Base-by-base conservation (phyloP, 2,888 invertebrate genomes). In the Mimumesa dahlbomi region DNA sequence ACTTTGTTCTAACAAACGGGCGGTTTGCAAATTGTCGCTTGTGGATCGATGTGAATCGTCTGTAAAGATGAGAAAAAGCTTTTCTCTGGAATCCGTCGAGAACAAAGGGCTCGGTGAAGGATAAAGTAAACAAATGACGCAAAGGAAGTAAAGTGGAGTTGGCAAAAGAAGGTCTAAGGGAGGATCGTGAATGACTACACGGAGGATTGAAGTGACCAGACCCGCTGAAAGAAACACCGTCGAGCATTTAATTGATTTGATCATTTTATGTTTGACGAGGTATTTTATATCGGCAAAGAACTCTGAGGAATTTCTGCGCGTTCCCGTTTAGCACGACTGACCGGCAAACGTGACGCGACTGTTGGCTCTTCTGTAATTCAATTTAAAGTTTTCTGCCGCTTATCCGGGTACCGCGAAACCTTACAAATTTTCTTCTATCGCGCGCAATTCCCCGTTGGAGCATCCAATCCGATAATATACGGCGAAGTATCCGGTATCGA, bases 331-430 rank as follows among this genome's bases (percentile, higher is more conserved):
- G 31, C 21, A 14, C 42, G 29, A 29, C 7, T 36, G 11, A 18
- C 22, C 19, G 36, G 48, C 31, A 46, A 52, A 52, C 42, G 25
- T 29, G 36, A 48, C 18, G 7, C 49, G 29, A 42, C 34, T n/a
- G 19, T 36, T 2, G 34, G 38, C 21, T 9, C n/a, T 7, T 29
- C n/a, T 46, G 34, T 58, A 45, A 61, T 62, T 34, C 61, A 63
- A 69, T 64, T 69, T 46, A 53, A 46, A 56, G 25, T 69, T 63
- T 67, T 31, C 53, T 13, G 7, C 4, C 25, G 34, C 18, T 67
- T 61, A 52, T 48, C 9, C 43, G 11, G 54, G 42, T 46, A 34
- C 18, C 19, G 38, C 38, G 58, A 68, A 71, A 50, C 58, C 58
- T 34, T 63, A 54, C 29, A 18, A 64, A 43, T 59, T 53, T 50